Base-by-base conservation (phyloP, 2,888 invertebrate genomes). In the Tethea ocularis region DNA sequence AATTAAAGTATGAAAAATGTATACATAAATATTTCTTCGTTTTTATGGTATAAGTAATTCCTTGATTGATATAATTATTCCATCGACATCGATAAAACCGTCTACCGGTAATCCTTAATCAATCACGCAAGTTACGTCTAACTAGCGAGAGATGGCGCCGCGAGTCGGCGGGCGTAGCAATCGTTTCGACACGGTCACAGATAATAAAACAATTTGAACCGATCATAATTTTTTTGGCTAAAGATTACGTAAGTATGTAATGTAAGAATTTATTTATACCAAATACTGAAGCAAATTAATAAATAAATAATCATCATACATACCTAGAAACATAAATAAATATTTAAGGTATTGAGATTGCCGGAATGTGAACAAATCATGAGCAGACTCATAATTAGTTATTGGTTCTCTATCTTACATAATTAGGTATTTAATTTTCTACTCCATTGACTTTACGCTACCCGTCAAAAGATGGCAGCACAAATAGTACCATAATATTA, bases 381-480 rank as follows among this genome's bases (percentile, higher is more conserved):
- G 3, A 26, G 7, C 3, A 26, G 26, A 26, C n/a, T n/a, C n/a
- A n/a, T n/a, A n/a, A n/a, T n/a, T n/a, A n/a, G n/a, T n/a, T n/a
- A n/a, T n/a, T n/a, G n/a, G n/a, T n/a, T n/a, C n/a, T n/a, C n/a
- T n/a, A n/a, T n/a, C n/a, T n/a, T n/a, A n/a, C n/a, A n/a, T n/a
- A n/a, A n/a, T n/a, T n/a, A n/a, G n/a, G n/a, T n/a, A n/a, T n/a
- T n/a, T n/a, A n/a, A n/a, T 41, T 1, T n/a, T 38, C 15, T 41
- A 2, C 41, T 41, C n/a, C 41, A 8, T 17, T 41, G n/a, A 17
- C 6, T 59, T 75, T 67, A 1, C 33, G 82, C 91, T 89, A 89
- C 81, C 80, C 81, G 64, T 60, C 82, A 71, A 77, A 75, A 90
- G 91, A 87, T 90, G 91, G 86, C 89, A 82, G 59, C 69, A 36